Percentiles rank a stretch among this genome's conserved stretches.
phyloP scores from a whole-genome alignment of 2,113 vertebrate genomes.

The Nansenia antarctica region DNA sequence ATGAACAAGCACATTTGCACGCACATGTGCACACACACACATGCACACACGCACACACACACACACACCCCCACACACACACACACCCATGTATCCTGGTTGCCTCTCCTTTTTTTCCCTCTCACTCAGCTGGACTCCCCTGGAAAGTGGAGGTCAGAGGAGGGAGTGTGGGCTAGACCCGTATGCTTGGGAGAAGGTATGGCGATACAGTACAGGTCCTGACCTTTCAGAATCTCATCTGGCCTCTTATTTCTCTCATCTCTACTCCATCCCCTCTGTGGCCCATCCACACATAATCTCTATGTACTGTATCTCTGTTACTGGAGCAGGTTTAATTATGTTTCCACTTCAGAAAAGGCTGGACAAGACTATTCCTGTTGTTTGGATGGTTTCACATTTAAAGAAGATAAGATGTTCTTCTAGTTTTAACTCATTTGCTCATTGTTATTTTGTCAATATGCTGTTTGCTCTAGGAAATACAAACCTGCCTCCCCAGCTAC shows the following conservation, averaged over 20 bases:
- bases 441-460: slow-evolving; percentile 13
- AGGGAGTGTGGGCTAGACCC: slow-evolving; percentile 37
- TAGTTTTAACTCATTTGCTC: not conserved
- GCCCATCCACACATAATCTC: not conserved
- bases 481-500: slow-evolving; percentile 1
- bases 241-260: slow-evolving; percentile 27
- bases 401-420: too few species aligned
- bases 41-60: slow-evolving; percentile 34
- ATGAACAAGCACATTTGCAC: slow-evolving; percentile 59
- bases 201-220: slow-evolving; percentile 28
- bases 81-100: slow-evolving; percentile 1
- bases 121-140: slow-evolving; percentile 40
- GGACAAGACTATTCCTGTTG: too few species aligned
- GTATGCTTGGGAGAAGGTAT: slow-evolving; percentile 9
- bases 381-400: too few species aligned
- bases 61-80: slow-evolving; percentile 49
- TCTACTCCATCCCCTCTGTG: not conserved
- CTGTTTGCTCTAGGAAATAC: slow-evolving; percentile 29
- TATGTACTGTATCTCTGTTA: not conserved
- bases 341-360: too few species aligned
- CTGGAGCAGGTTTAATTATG: too few species aligned
- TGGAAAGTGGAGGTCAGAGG: slow-evolving; percentile 59
- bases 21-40: slow-evolving; percentile 51
- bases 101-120: slow-evolving; percentile 39
- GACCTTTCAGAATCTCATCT: slow-evolving; percentile 50